A percentile compares a stretch with the other conserved stretches of the same genome.
phyloP scores from a whole-genome alignment of 2,888 invertebrate species.

The Zootermopsis nevadensis region DNA sequence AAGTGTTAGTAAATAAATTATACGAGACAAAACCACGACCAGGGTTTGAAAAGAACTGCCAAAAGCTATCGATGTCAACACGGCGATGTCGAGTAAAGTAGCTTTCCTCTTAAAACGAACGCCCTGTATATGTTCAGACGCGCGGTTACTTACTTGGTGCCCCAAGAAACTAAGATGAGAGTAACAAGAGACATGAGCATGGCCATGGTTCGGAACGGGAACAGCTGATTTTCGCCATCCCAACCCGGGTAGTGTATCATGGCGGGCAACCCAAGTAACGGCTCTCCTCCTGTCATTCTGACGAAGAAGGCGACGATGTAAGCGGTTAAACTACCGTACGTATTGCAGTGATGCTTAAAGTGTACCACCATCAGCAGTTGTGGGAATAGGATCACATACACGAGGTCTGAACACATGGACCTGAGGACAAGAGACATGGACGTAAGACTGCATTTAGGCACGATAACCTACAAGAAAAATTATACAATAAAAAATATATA shows the following conservation, averaged over 20 bases:
- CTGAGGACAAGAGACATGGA: too few species aligned
- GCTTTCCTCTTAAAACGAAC: too few species aligned
- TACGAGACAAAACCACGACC: too few species aligned
- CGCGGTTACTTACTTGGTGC: constrained; percentile 71
- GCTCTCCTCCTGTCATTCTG: constrained; percentile 89
- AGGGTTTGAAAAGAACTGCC: too few species aligned
- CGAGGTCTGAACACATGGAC: constrained; percentile 98
- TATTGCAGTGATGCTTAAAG: constrained; percentile 93
- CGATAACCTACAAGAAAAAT: too few species aligned
- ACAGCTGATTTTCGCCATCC: constrained; percentile 82
- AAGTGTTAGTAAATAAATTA: too few species aligned
- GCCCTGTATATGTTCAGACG: too few species aligned
- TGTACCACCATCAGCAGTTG: constrained; percentile 98
- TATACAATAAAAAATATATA: too few species aligned
- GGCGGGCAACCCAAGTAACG: constrained; percentile 82
- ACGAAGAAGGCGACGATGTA: constrained; percentile 87
- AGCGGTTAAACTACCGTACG: constrained; percentile 94
- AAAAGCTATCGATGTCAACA: too few species aligned
- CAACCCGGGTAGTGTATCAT: constrained; percentile 90
- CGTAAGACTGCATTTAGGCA: too few species aligned
- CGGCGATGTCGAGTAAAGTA: too few species aligned
- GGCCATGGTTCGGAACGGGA: constrained; percentile 96
- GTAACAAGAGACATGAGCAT: constrained; percentile 90
- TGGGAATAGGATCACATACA: constrained; percentile 98
- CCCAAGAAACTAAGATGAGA: constrained; percentile 82